A percentile compares a stretch with the other conserved stretches of the same genome.
Evolutionary conservation across 2,113 vertebrate species (phyloP).

Genomic region (Hippocampus abdominalis): DNA sequence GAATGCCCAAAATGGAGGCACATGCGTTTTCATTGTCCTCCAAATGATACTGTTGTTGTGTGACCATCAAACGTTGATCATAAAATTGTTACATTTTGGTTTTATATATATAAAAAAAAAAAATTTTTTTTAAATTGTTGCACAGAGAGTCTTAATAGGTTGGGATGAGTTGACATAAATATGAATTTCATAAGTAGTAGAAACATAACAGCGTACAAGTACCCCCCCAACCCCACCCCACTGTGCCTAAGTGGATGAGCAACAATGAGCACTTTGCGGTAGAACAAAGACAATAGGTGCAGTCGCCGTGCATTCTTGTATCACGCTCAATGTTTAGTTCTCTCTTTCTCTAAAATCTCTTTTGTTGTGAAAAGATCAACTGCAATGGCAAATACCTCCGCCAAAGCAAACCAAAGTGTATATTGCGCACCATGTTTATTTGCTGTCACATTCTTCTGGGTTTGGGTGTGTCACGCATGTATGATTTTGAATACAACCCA

Average conservation of each 20-base stretch:
- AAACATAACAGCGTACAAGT: not conserved
- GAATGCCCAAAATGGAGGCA: constrained; percentile 2
- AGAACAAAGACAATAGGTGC: constrained; percentile 3
- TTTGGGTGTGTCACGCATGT: not conserved
- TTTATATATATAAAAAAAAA: no score
- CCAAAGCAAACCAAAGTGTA: not conserved
- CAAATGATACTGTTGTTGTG: not conserved
- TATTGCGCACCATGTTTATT: not conserved
- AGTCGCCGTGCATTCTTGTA: not conserved
- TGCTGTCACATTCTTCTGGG: not conserved
- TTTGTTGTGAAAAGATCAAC: not conserved
- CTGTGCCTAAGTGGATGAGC: constrained; percentile 4
- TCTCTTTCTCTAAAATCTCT: not conserved
- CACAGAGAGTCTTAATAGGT: not conserved
- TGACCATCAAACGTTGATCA: not conserved
- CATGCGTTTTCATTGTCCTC: not conserved
- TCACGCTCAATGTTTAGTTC: not conserved
- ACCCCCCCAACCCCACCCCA: no score
- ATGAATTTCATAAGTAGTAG: not conserved
- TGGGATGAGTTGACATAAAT: not conserved
- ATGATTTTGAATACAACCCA: not conserved
- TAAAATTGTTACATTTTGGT: no score
- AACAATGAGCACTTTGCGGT: not conserved
- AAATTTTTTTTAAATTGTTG: no score
- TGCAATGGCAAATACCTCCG: not conserved